Evolutionary conservation across 2,888 invertebrate genomes (phyloP).

Genomic region (Petrolisthes cinctipes): DNA sequence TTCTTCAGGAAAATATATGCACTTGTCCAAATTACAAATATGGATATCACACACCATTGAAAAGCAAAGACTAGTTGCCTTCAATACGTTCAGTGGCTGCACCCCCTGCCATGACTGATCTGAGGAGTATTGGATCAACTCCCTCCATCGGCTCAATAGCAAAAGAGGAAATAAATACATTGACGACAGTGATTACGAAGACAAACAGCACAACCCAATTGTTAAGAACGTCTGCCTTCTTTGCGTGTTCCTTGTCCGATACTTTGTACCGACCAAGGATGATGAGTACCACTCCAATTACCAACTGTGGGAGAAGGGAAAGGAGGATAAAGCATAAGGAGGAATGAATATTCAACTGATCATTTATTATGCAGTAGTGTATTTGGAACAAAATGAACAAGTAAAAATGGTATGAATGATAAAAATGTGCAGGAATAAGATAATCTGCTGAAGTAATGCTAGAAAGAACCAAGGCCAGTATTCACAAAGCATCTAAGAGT

Average conservation of each 20-base stretch:
- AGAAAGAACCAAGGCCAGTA: too few relatives aligned
- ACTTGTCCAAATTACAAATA: too few relatives aligned
- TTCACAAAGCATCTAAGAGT: too few relatives aligned
- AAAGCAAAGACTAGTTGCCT: too few relatives aligned
- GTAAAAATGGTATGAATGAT: too few relatives aligned
- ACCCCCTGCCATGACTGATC: background rate
- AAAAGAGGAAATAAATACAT: slow-evolving; percentile 69
- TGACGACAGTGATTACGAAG: slow-evolving; percentile 68
- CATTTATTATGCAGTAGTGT: background rate
- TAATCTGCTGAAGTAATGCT: too few relatives aligned
- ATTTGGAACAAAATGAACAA: too few relatives aligned
- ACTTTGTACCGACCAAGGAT: slow-evolving; percentile 67
- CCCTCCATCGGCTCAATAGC: slow-evolving; percentile 67
- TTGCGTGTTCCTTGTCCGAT: slow-evolving; percentile 66
- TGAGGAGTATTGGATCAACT: slow-evolving; percentile 34
- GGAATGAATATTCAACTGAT: background rate
- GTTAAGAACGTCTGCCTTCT: slow-evolving; percentile 70
- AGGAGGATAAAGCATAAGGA: background rate
- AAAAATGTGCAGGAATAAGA: too few relatives aligned
- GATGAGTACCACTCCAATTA: slow-evolving; percentile 67
- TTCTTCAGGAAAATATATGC: too few relatives aligned
- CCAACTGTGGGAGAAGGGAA: slow-evolving; percentile 65
- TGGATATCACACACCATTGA: too few relatives aligned
- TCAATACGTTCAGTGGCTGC: too few relatives aligned
- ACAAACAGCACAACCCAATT: slow-evolving; percentile 67